Percentiles rank a stretch among this genome's conserved stretches.
Conservation (phyloP, 1,140 invertebrate species). For the Aphaenogaster floridana region DNA sequence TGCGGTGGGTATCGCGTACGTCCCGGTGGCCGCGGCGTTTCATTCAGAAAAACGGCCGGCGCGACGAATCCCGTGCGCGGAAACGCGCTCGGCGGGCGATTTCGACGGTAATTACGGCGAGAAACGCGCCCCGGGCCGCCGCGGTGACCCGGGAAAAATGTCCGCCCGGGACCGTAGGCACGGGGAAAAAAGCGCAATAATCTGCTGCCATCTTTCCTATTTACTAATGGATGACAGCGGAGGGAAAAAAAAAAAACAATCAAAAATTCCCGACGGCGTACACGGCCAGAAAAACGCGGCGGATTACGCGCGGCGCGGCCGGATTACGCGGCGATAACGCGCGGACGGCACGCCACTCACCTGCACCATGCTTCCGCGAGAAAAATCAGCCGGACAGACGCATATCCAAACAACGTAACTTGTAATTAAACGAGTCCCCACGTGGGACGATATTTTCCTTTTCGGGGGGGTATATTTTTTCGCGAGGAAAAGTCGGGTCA, state of each 20-base stretch:
- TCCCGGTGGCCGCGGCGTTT: constrained; percentile 16
- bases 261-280: constrained; percentile 83
- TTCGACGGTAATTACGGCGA: constrained; percentile 47
- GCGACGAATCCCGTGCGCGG: constrained; percentile 65
- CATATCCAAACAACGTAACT: constrained; percentile 87
- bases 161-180: constrained; percentile 80
- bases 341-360: constrained; percentile 80
- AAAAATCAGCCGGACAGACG: constrained; percentile 85
- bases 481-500: constrained; percentile 85
- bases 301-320: constrained; percentile 65
- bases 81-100: constrained; percentile 60
- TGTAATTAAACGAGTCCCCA: constrained; percentile 86
- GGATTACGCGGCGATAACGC: constrained; percentile 67
- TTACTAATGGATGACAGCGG: constrained; percentile 87
- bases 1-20: constrained; percentile 16
- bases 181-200: constrained; percentile 86
- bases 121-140: constrained; percentile 46
- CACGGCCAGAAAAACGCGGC: constrained; percentile 78
- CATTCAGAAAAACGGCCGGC: constrained; percentile 63
- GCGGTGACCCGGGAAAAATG: constrained; percentile 81
- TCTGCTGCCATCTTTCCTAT: constrained; percentile 87
- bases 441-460: constrained; percentile 87
- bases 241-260: constrained; percentile 84
- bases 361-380: constrained; percentile 85
- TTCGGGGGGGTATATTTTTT: constrained; percentile 86